Base-by-base conservation (phyloP, 2,113 vertebrate species). In the Blennius ocellaris region DNA sequence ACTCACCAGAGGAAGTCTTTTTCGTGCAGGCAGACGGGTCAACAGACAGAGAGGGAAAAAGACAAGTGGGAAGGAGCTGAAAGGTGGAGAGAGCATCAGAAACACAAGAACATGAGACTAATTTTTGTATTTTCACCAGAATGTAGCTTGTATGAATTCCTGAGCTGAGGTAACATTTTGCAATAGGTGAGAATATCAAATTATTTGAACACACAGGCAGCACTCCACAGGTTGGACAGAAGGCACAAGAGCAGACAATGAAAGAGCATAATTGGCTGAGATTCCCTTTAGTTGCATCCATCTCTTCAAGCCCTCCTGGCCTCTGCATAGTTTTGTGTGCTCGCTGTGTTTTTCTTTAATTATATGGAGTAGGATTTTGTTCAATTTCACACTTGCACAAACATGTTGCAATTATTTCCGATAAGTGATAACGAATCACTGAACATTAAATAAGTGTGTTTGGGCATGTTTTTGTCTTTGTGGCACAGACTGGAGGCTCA, bases 341-440 rank as follows among this genome's bases (percentile, higher is more conserved):
- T 87, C 54, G 48, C 75, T 69, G 58, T 85, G 76, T 86, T 81
- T 82, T 82, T 83, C 81, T 86, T 81, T 90, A 89, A 90, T 92
- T 90, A 89, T 85, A 86, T 82, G 81, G 85, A 85, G 81, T 81
- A 72, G 70, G 81, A 90, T 88, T 90, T 83, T 78, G 84, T 92
- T 89, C 90, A 91, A 89, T 92, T 93, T 93, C 89, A 92, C 90
- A 91, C 84, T 88, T 75, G 87, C 81, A 68, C 89, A 90, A 90
- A 89, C 89, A 78, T 73, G 80, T 68, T 83, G 62, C 84, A 91
- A 92, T 92, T 91, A 91, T 89, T 90, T 64, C 82, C 73, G 90
- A 89, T 85, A 89, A 84, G 85, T 89, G 86, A 91, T 91, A 91
- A 87, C 53, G 75, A 89, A 78, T 91, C 77, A 75, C 21, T 80